phyloP scores from a whole-genome alignment of 92 coral and sea anemone species.

The Nematostella vectensis region DNA sequence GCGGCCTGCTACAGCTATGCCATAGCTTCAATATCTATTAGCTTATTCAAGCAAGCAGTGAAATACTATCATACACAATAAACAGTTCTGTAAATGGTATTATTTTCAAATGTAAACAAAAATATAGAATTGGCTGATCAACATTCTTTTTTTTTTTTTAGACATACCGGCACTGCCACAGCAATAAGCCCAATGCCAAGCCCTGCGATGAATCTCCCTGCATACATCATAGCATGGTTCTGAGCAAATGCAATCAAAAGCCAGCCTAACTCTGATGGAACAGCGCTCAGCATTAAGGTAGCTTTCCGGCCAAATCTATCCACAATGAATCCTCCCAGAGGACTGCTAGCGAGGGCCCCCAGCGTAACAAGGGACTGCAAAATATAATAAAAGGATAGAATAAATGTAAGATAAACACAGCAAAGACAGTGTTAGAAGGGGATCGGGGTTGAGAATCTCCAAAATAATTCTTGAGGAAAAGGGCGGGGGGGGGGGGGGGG shows the following conservation, averaged over 20 bases:
- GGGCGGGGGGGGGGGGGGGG: background rate
- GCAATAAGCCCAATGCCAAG: slow-evolving; percentile 62
- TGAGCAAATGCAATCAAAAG: slow-evolving; percentile 48
- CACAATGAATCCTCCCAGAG: slow-evolving; percentile 42
- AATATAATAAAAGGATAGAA: background rate
- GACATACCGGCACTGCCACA: slow-evolving; percentile 76
- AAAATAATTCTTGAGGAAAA: background rate
- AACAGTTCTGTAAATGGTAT: no score
- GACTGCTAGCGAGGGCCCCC: slow-evolving; percentile 68
- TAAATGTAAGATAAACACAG: background rate
- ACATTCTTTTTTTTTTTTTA: no score
- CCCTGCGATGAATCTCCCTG: slow-evolving; percentile 72
- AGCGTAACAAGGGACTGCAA: slow-evolving; percentile 60
- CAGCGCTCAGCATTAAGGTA: slow-evolving; percentile 35
- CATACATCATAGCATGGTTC: slow-evolving; percentile 32
- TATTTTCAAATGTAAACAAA: no score
- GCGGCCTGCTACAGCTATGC: no score
- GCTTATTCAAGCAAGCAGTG: no score
- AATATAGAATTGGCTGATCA: no score
- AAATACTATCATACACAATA: no score
- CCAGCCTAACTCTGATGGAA: slow-evolving; percentile 86
- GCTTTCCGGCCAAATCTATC: slow-evolving; percentile 64
- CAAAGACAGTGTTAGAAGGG: background rate
- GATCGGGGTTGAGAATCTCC: background rate
- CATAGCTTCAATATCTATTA: no score